Conservation (phyloP, 2,797 vertebrate genomes). For the Diceros bicornis region DNA sequence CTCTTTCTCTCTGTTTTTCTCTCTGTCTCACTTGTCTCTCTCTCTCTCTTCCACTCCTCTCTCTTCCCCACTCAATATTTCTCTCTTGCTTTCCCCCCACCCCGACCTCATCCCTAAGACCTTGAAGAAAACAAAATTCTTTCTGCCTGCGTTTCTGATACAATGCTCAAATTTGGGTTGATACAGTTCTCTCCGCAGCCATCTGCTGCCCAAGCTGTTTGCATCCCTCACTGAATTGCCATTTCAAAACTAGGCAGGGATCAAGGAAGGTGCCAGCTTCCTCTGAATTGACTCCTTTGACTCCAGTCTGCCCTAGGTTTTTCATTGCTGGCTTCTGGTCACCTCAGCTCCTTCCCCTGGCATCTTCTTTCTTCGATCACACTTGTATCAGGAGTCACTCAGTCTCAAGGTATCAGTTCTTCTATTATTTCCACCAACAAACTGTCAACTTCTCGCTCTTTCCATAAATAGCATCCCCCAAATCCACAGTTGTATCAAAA, state of each 20-base stretch:
- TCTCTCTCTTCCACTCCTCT: background rate
- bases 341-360: background rate
- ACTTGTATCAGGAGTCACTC: background rate
- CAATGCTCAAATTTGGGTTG: constrained; percentile 74
- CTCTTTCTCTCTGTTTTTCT: background rate
- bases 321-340: background rate
- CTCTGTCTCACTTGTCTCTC: background rate
- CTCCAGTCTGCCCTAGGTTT: background rate
- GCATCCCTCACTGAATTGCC: constrained; percentile 69
- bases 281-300: constrained; percentile 29
- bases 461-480: background rate
- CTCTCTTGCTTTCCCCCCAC: background rate
- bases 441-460: constrained; percentile 10
- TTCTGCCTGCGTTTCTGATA: constrained; percentile 67
- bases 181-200: constrained; percentile 68
- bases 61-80: background rate
- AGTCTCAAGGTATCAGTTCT: background rate
- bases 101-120: constrained; percentile 58
- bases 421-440: background rate
- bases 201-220: constrained; percentile 84
- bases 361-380: background rate
- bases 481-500: constrained; percentile 64
- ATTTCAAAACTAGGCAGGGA: constrained; percentile 69
- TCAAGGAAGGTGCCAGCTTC: constrained; percentile 21
- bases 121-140: constrained; percentile 73